Evolutionary conservation across 2,888 invertebrate species (phyloP), one percentile per base, ranked within the genome.

Genomic region (Disparrhopalites patrizii): DNA sequence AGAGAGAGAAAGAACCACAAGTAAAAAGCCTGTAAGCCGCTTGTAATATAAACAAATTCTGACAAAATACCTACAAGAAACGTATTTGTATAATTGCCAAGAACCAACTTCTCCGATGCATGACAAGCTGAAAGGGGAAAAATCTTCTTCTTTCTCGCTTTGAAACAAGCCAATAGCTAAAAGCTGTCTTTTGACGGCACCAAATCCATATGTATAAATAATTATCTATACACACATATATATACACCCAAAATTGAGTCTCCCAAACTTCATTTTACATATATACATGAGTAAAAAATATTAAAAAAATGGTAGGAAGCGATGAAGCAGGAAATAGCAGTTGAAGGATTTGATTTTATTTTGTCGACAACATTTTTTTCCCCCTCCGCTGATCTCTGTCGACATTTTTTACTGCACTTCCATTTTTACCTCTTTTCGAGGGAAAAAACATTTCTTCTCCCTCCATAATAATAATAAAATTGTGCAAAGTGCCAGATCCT

Each of bases 11-110:
- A n/a, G 7, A 43, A 47, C 47, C 47, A 47, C 47, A 47, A 23
- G 47, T 20, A 23, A 47, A 43, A 47, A 47, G 47, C 47, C 23
- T 40, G 57, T 38, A 57, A 57, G 57, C 57, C 40, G 57, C 38
- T 38, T 25, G 40, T 57, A 57, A 28, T 43, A 38, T 57, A 57
- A 57, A 57, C 57, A 57, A 57, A 57, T 40, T 57, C 23, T 40
- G 54, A 54, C 54, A 54, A 40, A 40, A 57, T 57, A 25, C 57
- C 18, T 30, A 28, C 31, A 54, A 31, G 31, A 33, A n/a, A 27
- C 40, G 56, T 57, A 57, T 57, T 57, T 57, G 57, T 57, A 38
- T 57, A 57, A 57, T 57, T 57, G 57, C 57, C 57, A 57, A 57
- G 40, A 57, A 54, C 18, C 31, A 54, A 31, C 54, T 54, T 54